Conservation (phyloP, 1,140 invertebrate genomes). For the Lordiphosa collinella region DNA sequence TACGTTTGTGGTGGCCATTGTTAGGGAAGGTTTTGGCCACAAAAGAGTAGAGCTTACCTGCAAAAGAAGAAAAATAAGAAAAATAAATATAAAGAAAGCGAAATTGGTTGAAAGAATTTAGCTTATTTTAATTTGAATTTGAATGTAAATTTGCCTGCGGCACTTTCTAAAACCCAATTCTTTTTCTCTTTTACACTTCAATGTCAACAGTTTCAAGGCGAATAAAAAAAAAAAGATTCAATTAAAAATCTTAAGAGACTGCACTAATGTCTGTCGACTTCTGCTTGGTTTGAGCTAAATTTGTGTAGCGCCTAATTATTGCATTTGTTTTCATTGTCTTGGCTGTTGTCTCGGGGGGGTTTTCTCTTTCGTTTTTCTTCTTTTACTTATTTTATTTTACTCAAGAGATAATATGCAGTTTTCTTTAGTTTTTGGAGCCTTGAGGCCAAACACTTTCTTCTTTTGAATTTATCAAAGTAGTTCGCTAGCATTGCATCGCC, state of each 20-base stretch:
- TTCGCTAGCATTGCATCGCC: slow-evolving; percentile 32
- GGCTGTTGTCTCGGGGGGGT: slow-evolving; percentile 9
- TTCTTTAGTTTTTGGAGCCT: slow-evolving; percentile 34
- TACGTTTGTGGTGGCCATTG: slow-evolving; percentile 49
- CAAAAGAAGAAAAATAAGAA: slow-evolving; percentile 26
- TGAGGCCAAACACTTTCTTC: slow-evolving; percentile 70
- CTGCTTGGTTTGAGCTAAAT: too few relatives aligned
- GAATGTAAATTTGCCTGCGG: slow-evolving; percentile 2
- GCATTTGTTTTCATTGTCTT: slow-evolving; percentile 51
- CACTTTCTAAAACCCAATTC: slow-evolving; percentile 1
- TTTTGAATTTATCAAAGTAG: slow-evolving; percentile 40
- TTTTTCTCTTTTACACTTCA: not conserved
- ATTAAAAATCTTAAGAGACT: slow-evolving; percentile 30
- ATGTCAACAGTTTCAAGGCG: not conserved
- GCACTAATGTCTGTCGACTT: slow-evolving; percentile 19
- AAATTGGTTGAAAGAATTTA: slow-evolving; percentile 52
- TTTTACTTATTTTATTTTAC: slow-evolving; percentile 30
- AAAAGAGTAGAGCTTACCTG: slow-evolving; percentile 50
- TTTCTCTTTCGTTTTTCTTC: slow-evolving; percentile 33
- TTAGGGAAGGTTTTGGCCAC: slow-evolving; percentile 11
- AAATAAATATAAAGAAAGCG: slow-evolving; percentile 53
- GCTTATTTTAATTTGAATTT: slow-evolving; percentile 25
- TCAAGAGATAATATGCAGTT: slow-evolving; percentile 49
- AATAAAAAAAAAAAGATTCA: slow-evolving; percentile 24
- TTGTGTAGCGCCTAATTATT: slow-evolving; percentile 61